Conservation (phyloP, 2,888 invertebrate genomes). For the Aphelenchoides bicaudatus region DNA sequence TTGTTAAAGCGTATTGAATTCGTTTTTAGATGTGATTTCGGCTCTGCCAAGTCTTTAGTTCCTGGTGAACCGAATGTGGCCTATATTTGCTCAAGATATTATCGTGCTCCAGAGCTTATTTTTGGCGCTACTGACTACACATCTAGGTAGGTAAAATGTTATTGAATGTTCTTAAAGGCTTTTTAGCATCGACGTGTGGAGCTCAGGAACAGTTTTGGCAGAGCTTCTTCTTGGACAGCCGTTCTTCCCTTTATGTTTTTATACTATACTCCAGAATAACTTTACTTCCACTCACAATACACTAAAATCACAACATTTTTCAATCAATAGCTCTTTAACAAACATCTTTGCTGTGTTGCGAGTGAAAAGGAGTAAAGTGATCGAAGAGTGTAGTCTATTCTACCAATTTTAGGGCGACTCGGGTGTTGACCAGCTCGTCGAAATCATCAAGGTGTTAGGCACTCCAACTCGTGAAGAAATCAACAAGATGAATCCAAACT, state of each 20-base stretch:
- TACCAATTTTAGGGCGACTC: no score
- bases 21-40: no score
- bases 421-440: conserved; percentile 96
- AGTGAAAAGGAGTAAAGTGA: no score
- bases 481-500: conserved; percentile 99
- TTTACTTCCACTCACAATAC: no score
- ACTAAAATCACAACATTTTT: no score
- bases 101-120: conserved; percentile 96
- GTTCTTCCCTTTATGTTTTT: no score
- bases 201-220: conserved; percentile 85
- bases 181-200: conserved; percentile 45
- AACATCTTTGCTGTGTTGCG: no score
- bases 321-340: no score
- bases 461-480: conserved; percentile 98
- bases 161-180: neutral
- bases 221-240: conserved; percentile 91
- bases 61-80: conserved; percentile 74
- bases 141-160: conserved; percentile 65
- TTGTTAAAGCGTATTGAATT: no score
- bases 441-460: conserved; percentile 98
- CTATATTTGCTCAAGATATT: conserved; percentile 88
- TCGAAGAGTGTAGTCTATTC: no score
- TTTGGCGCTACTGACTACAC: conserved; percentile 88
- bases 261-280: no score
- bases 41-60: conserved; percentile 63